A percentile compares a stretch with the other conserved stretches of the same genome.
Conservation (phyloP, 2,888 invertebrate genomes). For the Stenodema calcarata region DNA sequence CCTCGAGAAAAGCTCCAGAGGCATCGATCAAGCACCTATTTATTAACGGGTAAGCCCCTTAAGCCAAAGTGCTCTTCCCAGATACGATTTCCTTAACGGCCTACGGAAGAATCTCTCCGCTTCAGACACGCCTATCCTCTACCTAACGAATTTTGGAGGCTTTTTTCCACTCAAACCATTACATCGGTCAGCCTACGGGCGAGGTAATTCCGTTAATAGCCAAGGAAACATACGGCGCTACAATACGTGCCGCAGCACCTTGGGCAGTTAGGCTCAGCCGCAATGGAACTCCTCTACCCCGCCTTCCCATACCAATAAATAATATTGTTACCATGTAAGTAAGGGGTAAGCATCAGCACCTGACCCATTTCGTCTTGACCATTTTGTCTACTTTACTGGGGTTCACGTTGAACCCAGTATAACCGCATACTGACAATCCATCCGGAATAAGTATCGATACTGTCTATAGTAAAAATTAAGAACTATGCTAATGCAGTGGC, state of each 20-base stretch:
- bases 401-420: no score
- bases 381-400: not conserved
- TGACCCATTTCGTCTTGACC: not conserved
- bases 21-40: constrained; percentile 44
- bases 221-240: constrained; percentile 14
- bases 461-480: no score
- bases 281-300: not conserved
- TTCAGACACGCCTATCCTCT: not conserved
- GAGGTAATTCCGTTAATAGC: constrained; percentile 40
- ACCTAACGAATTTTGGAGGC: not conserved
- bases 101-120: not conserved
- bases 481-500: no score
- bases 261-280: not conserved
- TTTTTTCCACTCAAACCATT: not conserved
- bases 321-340: constrained; percentile 19
- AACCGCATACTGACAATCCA: no score
- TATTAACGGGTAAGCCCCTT: constrained; percentile 40
- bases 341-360: constrained; percentile 1
- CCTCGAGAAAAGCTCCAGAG: not conserved
- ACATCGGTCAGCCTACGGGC: constrained; percentile 1
- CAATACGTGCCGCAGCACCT: not conserved
- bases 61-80: constrained; percentile 42
- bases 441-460: no score
- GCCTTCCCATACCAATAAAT: constrained; percentile 6
- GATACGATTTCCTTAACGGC: constrained; percentile 46